Evolutionary conservation across 2,113 vertebrate species (phyloP), one percentile per base, ranked within the genome.

Genomic region (Vireo altiloquus): DNA sequence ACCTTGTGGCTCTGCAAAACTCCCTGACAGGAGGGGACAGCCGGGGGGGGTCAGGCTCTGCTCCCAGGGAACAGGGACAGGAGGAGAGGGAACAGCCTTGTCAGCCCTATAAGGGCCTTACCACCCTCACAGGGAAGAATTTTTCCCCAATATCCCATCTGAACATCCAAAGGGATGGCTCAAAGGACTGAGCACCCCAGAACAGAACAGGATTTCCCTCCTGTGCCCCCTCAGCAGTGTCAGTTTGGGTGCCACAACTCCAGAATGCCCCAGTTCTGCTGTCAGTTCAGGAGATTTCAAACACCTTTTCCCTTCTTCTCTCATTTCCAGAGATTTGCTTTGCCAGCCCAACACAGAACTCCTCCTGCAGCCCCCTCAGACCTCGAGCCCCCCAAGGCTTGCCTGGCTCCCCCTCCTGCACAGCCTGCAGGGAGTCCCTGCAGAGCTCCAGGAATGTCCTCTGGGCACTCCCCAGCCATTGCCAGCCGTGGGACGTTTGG

Each of bases 401-500:
- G 16, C 17, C 44, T 14, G 30, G 53, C 35, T 56, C 6, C 27
- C 13, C 8, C 2, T 10, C 42, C 52, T 31, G 42, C 42, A 2
- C 11, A 68, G 23, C 11, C 65, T 21, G 42, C 71, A 52, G 31
- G 0, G 53, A 60, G 49, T 4, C 47, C 35, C 46, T 30, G 14
- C 74, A 53, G 66, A 3, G 27, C 56, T 35, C 25, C 47, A 5
- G 7, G 54, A 52, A 10, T 0, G 9, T 2, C 52, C 40, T 10
- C 5, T 0, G 10, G 10, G 6, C 69, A 2, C 18, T 50, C 44
- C 69, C 49, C 59, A 25, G 15, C 7, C 30, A 2, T 0, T 0
- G 5, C 16, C 10, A 35, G 35, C 22, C 2, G 3, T 1, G n/a
- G 57, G 3, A 7, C 1, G 4, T 19, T n/a, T n/a, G 35, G 42